Conservation (phyloP, 2,113 vertebrate species). For the Albula goreensis region DNA sequence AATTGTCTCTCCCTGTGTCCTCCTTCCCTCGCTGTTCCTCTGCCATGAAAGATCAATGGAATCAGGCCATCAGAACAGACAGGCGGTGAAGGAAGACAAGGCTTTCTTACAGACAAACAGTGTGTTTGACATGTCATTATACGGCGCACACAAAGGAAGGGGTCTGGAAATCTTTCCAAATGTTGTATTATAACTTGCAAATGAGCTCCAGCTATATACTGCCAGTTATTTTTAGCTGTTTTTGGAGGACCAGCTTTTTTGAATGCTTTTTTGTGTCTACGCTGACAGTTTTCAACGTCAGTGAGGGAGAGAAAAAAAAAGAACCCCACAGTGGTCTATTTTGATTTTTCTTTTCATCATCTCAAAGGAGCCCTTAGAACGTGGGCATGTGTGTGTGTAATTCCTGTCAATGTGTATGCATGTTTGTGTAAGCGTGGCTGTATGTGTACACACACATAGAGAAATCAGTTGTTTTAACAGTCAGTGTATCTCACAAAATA, state of each 20-base stretch:
- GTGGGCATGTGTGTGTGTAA: background rate
- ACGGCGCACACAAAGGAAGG: background rate
- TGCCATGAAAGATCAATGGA: slow-evolving; percentile 16
- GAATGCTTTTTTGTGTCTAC: slow-evolving; percentile 22
- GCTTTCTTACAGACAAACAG: slow-evolving; percentile 26
- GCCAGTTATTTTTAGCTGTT: slow-evolving; percentile 27
- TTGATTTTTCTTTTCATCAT: slow-evolving; percentile 15
- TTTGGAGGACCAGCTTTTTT: slow-evolving; percentile 11
- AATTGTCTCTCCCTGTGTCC: slow-evolving; percentile 14
- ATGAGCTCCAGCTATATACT: slow-evolving; percentile 18
- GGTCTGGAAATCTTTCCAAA: slow-evolving; percentile 24
- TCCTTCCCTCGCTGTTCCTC: slow-evolving; percentile 2
- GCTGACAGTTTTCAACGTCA: slow-evolving; percentile 22
- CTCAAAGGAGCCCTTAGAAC: background rate
- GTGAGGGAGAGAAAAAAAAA: background rate
- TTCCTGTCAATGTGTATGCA: background rate
- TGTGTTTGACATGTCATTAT: slow-evolving; percentile 28
- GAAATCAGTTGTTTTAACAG: background rate
- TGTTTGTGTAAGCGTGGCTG: background rate
- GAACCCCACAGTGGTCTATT: slow-evolving; percentile 11
- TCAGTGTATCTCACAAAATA: background rate
- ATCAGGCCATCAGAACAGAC: slow-evolving; percentile 22
- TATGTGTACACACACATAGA: too few species aligned
- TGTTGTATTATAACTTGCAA: slow-evolving; percentile 28
- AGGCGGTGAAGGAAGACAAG: slow-evolving; percentile 5